Percentiles rank a stretch among this genome's conserved stretches.
phyloP scores from a whole-genome alignment of 1,140 invertebrate species.

The Hylaeus anthracinus region DNA sequence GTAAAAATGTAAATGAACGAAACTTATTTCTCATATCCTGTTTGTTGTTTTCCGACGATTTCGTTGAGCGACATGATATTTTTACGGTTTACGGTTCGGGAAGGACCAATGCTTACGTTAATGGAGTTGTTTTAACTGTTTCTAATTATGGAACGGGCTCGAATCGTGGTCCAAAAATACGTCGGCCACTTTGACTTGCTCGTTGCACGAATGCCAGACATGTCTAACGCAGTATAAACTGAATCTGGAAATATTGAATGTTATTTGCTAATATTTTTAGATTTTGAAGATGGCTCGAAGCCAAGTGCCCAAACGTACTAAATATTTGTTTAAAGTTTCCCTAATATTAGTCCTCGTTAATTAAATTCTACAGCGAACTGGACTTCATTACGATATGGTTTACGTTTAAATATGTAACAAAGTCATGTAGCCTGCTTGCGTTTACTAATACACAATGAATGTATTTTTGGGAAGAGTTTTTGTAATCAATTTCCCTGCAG shows the following conservation, averaged over 20 bases:
- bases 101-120: slow-evolving; percentile 44
- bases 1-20: too few relatives aligned
- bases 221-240: background rate
- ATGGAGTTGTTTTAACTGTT: slow-evolving; percentile 62
- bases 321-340: too few relatives aligned
- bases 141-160: slow-evolving; percentile 48
- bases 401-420: background rate
- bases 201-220: background rate
- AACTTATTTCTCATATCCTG: too few relatives aligned
- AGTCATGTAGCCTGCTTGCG: background rate
- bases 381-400: too few relatives aligned
- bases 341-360: too few relatives aligned
- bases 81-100: slow-evolving; percentile 28
- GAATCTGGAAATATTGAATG: too few relatives aligned
- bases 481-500: slow-evolving; percentile 23
- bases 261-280: too few relatives aligned
- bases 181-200: slow-evolving; percentile 18
- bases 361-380: too few relatives aligned
- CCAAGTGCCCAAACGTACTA: too few relatives aligned
- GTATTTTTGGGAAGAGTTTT: slow-evolving; percentile 30
- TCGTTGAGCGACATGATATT: slow-evolving; percentile 1
- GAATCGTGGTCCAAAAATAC: slow-evolving; percentile 58
- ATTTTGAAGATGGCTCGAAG: too few relatives aligned
- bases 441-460: background rate
- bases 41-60: too few relatives aligned